Base-by-base conservation (phyloP, 2,797 vertebrate species). In the Oryzias dopingdopingensis region DNA sequence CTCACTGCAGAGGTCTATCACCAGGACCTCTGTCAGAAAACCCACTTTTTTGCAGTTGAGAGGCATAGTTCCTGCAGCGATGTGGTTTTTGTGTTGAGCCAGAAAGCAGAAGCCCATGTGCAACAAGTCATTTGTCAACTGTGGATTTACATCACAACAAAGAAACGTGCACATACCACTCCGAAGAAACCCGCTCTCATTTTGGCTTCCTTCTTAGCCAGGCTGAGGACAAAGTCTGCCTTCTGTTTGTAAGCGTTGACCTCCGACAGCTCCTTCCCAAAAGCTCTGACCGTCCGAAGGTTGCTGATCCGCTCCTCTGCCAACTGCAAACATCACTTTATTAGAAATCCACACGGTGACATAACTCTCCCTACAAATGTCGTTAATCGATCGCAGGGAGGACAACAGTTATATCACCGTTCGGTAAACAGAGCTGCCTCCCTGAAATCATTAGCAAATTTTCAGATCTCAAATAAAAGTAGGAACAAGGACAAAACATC, bases 221-320 rank as follows among this genome's bases (percentile, higher is more conserved):
- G 82, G 6, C 86, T 84, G 44, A 98, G 88, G 56, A 99, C 92
- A 0, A 81, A 29, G 60, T 94, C 91, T 15, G 93, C 85, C 82
- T 90, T 95, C 76, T 79, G 75, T 18, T 70, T 79, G 40, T 99
- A 99, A 18, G 86, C 89, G 56, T 82, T 64, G 61, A 95, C 92
- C 80, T 99, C 97, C 5, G 85, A 85, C 75, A 92, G 63, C 86
- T 99, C 97, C 81, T 98, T 97, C 17, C 95, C 95, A 66, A 99
- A 99, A 44, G 95, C 95, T 56, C 97, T 90, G 63, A 99, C 95
- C 1, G 97, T 99, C 74, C 97, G 89, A 65, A 99, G 79, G 76
- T 96, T 99, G 84, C 96, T 92, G 32, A 99, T 96, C 14, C 95
- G 92, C 77, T 99, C 97, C 77, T 99, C 97, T 26, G 97, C 96